Evolutionary conservation across 2,797 vertebrate species (phyloP).

Genomic region (Psittacula derbiana): DNA sequence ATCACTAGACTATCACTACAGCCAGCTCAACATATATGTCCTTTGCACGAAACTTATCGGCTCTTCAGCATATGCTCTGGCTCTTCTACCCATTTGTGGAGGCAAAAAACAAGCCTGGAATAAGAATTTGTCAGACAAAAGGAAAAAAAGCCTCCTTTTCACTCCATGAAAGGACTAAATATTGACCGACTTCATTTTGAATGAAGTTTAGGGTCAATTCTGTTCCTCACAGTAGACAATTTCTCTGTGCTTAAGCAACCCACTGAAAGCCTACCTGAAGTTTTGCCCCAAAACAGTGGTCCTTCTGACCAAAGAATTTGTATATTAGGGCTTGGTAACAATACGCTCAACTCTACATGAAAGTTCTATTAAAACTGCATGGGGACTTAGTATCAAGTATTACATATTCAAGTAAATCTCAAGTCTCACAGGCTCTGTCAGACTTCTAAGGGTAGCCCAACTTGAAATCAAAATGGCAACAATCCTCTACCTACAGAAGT

Average conservation of each 20-base stretch:
- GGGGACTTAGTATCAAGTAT: background rate
- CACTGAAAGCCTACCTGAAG: background rate
- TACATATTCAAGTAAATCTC: background rate
- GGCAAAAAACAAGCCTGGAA: background rate
- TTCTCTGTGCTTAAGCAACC: background rate
- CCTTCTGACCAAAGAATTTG: background rate
- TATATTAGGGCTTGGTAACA: background rate
- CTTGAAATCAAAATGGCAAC: background rate
- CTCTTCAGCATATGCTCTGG: background rate
- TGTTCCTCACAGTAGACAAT: background rate
- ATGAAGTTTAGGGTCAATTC: background rate
- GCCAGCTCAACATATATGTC: background rate
- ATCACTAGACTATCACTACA: background rate
- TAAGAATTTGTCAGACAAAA: background rate
- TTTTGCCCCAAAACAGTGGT: background rate
- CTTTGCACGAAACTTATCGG: background rate
- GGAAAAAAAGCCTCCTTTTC: background rate
- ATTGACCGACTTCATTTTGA: background rate
- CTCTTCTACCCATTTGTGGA: background rate
- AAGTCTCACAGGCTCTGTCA: background rate
- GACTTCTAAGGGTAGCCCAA: background rate
- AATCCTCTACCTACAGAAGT: background rate
- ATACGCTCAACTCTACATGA: background rate
- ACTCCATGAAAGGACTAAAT: background rate
- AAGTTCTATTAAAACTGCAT: background rate